Conservation (phyloP, 2,797 vertebrate species). For the Melanotaenia trifasciata region DNA sequence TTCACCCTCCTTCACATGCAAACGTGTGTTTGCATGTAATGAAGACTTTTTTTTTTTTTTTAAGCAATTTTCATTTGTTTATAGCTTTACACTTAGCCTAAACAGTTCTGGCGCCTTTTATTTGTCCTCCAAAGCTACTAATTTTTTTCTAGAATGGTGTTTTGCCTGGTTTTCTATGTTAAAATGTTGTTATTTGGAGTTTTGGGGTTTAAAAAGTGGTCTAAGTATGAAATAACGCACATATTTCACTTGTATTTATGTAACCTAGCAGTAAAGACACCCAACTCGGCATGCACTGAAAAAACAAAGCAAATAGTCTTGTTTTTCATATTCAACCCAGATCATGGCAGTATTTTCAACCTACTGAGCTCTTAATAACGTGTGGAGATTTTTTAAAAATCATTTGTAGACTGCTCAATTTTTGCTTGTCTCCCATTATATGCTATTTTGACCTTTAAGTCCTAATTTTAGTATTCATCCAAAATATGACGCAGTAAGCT, state of each 20-base stretch:
- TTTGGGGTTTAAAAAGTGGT: not conserved
- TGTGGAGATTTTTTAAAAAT: not conserved
- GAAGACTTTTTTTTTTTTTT: conserved; percentile 20
- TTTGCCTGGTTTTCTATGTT: not conserved
- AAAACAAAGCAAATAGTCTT: not conserved
- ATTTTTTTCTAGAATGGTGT: not conserved
- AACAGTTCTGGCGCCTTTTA: not conserved
- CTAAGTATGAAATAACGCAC: not conserved
- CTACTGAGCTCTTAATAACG: not conserved
- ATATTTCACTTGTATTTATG: not conserved
- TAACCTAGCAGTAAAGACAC: not conserved
- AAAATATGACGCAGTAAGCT: conserved; percentile 18
- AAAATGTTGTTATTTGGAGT: not conserved
- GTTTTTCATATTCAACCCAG: too few relatives aligned
- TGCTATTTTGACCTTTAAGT: not conserved
- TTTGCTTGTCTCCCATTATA: not conserved
- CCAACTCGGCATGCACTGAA: not conserved
- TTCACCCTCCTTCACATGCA: conserved; percentile 11
- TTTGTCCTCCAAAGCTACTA: not conserved
- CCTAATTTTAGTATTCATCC: conserved; percentile 32
- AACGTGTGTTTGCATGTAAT: conserved; percentile 8
- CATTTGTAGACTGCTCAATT: not conserved
- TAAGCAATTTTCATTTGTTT: not conserved
- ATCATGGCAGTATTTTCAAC: too few relatives aligned
- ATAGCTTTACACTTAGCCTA: not conserved